Base-by-base conservation (phyloP, 2,113 vertebrate genomes). In the Ictidomys tridecemlineatus region DNA sequence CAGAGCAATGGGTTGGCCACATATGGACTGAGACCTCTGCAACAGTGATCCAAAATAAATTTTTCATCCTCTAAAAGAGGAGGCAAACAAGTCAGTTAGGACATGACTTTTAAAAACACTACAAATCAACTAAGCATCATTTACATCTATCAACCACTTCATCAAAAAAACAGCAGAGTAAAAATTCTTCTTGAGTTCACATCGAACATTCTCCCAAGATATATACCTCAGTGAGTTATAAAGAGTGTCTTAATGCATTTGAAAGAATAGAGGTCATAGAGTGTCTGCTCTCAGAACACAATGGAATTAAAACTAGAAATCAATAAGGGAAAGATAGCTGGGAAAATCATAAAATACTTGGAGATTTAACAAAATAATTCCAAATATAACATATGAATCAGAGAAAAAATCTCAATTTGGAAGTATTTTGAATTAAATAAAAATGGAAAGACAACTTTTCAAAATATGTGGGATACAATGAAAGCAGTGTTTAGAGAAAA, bases 271-370 rank as follows among this genome's bases (percentile, higher is more conserved):
- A 86, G 93, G 53, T 12, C 42, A 14, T 48, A 34, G 45, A 45
- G 5, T 16, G 37, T 34, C 17, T 42, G 34, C 17, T 70, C 28
- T 86, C 20, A 76, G 58, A 82, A 77, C 48, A 82, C 2, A 4
- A 74, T 51, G 34, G 39, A 82, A 86, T 77, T 82, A n/a, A 82
- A 51, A 45, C 32, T 30, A 80, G 79, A 91, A 86, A 86, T 86
- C 12, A 76, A 28, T 76, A 86, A 24, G 16, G 72, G 69, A 76
- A 58, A 58, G 37, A 51, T 4, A 70, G 45, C 45, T 89, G 53
- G 51, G 73, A 84, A 65, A 65, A 78, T 65, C 30, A 22, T 37
- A 37, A 53, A 70, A 89, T 45, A 26, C 26, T 32, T 39, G 78
- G 13, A 73, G 30, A 56, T 77, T 3, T 89, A 56, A 4, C 65